Percentiles rank a stretch among this genome's conserved stretches.
These are phyloP conservation scores for Amiota mariae DNA, from an alignment of 2,888 invertebrate genomes.

Conservation along the genomic window DNA sequence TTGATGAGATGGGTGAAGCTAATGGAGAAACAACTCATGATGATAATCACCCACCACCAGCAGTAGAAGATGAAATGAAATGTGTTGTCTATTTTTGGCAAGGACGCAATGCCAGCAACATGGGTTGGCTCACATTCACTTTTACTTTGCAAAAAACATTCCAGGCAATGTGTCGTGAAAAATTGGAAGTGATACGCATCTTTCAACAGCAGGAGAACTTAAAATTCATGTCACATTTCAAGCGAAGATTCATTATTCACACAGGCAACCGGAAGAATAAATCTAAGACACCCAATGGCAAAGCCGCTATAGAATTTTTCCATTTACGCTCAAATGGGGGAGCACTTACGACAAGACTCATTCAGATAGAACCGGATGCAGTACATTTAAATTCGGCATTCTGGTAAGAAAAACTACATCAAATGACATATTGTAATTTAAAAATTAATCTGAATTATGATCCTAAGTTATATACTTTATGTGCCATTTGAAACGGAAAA, in stretches of 20 bases:
- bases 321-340: constrained; percentile 97
- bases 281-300: constrained; percentile 69
- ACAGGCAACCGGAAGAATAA: constrained; percentile 85
- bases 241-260: constrained; percentile 93
- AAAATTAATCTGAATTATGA: not conserved
- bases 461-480: constrained; percentile 88
- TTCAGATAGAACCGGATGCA: constrained; percentile 92
- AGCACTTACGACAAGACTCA: constrained; percentile 90
- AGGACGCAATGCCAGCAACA: constrained; percentile 95
- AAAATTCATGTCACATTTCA: constrained; percentile 98
- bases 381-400: constrained; percentile 92
- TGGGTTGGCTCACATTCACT: constrained; percentile 99
- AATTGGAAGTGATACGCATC: constrained; percentile 94
- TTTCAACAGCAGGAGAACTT: constrained; percentile 99
- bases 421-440: not conserved
- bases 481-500: constrained; percentile 93
- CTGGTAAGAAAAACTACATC: constrained; percentile 79
- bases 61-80: constrained; percentile 78
- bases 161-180: constrained; percentile 89
- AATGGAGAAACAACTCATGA: constrained; percentile 75
- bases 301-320: constrained; percentile 88
- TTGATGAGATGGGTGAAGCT: constrained; percentile 77
- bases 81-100: constrained; percentile 99
- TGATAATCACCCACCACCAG: constrained; percentile 65
- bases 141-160: constrained; percentile 96